Evolutionary conservation across 2,113 vertebrate species (phyloP).

Genomic region (Dromiciops gliroides): DNA sequence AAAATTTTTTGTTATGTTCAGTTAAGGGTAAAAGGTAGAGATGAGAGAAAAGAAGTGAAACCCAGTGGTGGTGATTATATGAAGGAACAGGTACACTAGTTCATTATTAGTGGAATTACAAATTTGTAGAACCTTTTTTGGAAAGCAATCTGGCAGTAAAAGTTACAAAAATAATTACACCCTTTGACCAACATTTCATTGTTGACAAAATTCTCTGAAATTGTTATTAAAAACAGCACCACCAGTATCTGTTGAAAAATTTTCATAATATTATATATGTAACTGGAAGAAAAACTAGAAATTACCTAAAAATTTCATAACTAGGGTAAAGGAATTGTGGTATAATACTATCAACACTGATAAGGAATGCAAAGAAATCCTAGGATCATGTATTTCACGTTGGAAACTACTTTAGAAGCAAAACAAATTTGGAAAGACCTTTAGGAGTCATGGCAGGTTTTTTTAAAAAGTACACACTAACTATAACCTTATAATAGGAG

Average conservation of each 20-base stretch:
- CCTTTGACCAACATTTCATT: background rate
- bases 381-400: background rate
- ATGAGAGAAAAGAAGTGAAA: background rate
- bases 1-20: background rate
- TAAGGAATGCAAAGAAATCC: background rate
- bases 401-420: background rate
- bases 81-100: background rate
- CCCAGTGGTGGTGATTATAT: background rate
- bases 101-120: background rate
- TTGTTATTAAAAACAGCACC: background rate
- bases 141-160: background rate
- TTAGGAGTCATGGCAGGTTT: background rate
- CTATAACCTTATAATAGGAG: background rate
- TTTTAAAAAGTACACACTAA: background rate
- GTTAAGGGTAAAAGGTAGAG: slow-evolving; percentile 14
- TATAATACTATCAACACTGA: background rate
- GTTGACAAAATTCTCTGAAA: background rate
- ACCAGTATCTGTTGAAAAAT: background rate
- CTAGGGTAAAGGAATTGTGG: background rate
- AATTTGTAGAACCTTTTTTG: background rate
- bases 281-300: background rate
- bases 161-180: background rate
- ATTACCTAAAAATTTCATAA: background rate
- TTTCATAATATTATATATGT: background rate
- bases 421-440: background rate